Conservation (phyloP, 2,797 vertebrate species). For the Ptychadena robeensis region DNA sequence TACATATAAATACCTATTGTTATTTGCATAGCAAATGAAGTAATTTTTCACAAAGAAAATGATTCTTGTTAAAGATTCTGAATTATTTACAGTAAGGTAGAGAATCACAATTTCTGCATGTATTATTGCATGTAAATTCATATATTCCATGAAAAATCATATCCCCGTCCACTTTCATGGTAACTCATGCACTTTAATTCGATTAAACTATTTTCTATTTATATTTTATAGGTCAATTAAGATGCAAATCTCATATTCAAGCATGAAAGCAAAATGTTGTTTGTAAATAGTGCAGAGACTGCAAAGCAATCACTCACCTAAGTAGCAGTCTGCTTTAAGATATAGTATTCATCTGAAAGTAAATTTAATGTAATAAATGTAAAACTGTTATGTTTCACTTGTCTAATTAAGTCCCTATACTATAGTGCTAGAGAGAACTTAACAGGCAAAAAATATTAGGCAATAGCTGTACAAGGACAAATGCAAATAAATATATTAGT, state of each 20-base stretch:
- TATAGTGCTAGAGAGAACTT: not conserved
- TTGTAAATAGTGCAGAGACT: not conserved
- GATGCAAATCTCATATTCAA: constrained; percentile 23
- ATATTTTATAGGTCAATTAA: constrained; percentile 40
- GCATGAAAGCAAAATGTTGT: constrained; percentile 2
- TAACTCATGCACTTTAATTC: constrained; percentile 40
- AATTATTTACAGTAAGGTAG: constrained; percentile 11
- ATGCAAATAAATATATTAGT: too few relatives aligned
- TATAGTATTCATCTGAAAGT: not conserved
- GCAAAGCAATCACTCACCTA: not conserved
- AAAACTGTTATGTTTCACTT: not conserved
- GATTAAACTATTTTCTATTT: constrained; percentile 48
- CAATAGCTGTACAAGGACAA: not conserved
- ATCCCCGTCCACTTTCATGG: constrained; percentile 24
- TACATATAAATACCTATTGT: not conserved
- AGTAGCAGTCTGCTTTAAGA: not conserved
- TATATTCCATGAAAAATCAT: constrained; percentile 4
- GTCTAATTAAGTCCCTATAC: not conserved
- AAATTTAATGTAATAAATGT: not conserved
- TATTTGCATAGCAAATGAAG: constrained; percentile 30
- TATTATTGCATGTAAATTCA: too few relatives aligned
- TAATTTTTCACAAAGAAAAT: not conserved
- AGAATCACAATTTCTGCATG: constrained; percentile 29
- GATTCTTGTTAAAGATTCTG: constrained; percentile 37
- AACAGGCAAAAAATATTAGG: not conserved